phyloP scores from a whole-genome alignment of 2,797 vertebrate species.

The Hirundo rustica region DNA sequence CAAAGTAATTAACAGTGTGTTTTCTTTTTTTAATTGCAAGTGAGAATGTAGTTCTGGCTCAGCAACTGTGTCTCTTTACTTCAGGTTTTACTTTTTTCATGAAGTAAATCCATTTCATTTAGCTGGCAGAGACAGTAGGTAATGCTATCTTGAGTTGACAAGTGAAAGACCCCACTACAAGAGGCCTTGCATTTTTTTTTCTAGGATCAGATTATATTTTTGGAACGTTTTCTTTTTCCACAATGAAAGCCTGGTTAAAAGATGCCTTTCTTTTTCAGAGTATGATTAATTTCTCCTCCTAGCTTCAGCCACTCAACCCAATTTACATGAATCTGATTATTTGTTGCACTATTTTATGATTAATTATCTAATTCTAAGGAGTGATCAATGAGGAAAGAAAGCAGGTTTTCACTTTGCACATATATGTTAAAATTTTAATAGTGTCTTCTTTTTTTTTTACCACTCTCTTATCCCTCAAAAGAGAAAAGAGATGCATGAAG shows the following conservation, averaged over 20 bases:
- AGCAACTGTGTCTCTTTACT: conserved; percentile 3
- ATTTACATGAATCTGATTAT: conserved; percentile 24
- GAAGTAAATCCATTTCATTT: conserved; percentile 37
- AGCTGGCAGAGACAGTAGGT: conserved; percentile 21
- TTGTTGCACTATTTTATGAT: conserved; percentile 13
- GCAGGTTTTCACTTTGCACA: neutral
- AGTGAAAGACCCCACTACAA: conserved; percentile 9
- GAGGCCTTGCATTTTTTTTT: neutral
- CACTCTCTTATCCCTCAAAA: conserved; percentile 37
- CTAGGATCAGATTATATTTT: neutral
- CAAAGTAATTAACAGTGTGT: conserved; percentile 61
- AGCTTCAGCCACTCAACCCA: conserved; percentile 16
- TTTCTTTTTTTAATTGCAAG: conserved; percentile 70
- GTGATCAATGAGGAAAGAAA: neutral
- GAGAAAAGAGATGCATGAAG: conserved; percentile 85
- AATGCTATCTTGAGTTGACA: conserved; percentile 32
- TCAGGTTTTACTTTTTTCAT: conserved; percentile 26
- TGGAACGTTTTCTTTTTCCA: conserved; percentile 16
- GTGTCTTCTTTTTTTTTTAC: neutral
- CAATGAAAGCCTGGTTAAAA: conserved; percentile 22
- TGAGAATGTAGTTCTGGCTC: conserved; percentile 55
- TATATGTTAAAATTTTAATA: neutral
- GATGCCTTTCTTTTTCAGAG: neutral
- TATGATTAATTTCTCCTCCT: conserved; percentile 31
- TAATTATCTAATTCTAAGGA: neutral